phyloP scores from a whole-genome alignment of 2,888 invertebrate species.

The Drosophila diplacantha region DNA sequence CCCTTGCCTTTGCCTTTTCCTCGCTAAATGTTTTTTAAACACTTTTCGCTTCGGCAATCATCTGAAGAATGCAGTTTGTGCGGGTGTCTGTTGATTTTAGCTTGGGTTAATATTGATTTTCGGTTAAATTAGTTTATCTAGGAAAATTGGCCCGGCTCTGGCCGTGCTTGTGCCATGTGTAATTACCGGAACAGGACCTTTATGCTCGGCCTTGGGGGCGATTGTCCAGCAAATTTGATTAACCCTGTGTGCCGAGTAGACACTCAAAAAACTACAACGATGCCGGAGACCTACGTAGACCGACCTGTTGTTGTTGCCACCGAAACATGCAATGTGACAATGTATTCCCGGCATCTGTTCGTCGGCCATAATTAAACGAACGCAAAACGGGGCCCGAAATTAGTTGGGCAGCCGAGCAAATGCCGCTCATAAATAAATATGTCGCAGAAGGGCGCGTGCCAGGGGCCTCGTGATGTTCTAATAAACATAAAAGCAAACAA shows the following conservation, averaged over 20 bases:
- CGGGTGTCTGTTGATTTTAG: slow-evolving; percentile 47
- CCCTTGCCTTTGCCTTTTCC: slow-evolving; percentile 3
- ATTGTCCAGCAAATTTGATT: slow-evolving; percentile 34
- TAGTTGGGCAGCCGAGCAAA: slow-evolving; percentile 19
- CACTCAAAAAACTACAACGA: slow-evolving; percentile 2
- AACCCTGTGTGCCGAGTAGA: slow-evolving; percentile 4
- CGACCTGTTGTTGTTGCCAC: slow-evolving; percentile 8
- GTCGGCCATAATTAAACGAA: slow-evolving; percentile 28
- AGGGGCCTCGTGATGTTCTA: slow-evolving; percentile 40
- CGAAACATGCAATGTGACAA: slow-evolving; percentile 21
- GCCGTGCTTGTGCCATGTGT: slow-evolving; percentile 9
- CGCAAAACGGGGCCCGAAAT: slow-evolving; percentile 12
- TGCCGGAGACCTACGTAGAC: not conserved
- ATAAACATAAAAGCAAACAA: slow-evolving; percentile 39
- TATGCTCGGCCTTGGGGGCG: slow-evolving; percentile 14
- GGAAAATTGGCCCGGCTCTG: slow-evolving; percentile 28
- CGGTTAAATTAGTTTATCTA: slow-evolving; percentile 40
- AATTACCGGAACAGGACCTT: slow-evolving; percentile 34
- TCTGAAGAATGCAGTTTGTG: slow-evolving; percentile 47
- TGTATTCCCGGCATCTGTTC: slow-evolving; percentile 32
- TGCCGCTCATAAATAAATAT: slow-evolving; percentile 22
- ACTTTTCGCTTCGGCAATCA: slow-evolving; percentile 24
- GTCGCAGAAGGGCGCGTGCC: slow-evolving; percentile 21
- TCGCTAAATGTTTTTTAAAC: slow-evolving; percentile 34
- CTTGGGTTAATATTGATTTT: slow-evolving; percentile 58